Percentiles rank a stretch among this genome's conserved stretches.
phyloP scores from a whole-genome alignment of 2,797 vertebrate genomes.

The Falco berigora region DNA sequence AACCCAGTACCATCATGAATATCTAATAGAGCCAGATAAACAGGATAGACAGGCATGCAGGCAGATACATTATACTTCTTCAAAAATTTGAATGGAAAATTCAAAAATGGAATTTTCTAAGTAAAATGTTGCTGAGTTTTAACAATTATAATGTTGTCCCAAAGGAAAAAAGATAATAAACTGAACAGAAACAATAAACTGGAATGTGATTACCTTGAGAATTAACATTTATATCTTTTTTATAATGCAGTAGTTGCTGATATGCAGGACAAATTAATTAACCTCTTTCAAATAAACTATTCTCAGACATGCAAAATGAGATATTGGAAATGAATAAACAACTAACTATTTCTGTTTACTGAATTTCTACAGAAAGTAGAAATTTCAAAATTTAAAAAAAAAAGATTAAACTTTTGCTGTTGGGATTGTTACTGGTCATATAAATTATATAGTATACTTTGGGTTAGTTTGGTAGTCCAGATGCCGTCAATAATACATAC shows the following conservation, averaged over 20 bases:
- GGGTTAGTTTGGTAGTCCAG: neutral
- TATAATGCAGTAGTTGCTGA: neutral
- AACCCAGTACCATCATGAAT: neutral
- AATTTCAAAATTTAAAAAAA: neutral
- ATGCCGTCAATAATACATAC: neutral
- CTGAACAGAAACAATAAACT: neutral
- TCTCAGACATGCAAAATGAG: neutral
- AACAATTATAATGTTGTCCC: neutral
- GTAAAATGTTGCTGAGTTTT: neutral
- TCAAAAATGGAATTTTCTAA: neutral
- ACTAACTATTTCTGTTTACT: neutral
- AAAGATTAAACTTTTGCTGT: neutral
- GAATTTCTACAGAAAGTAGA: neutral
- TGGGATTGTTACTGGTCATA: neutral
- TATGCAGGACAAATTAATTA: neutral
- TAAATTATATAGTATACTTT: neutral
- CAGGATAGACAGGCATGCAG: neutral
- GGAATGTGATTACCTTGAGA: neutral
- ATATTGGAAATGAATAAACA: neutral
- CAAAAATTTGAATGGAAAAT: neutral
- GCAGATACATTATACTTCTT: neutral
- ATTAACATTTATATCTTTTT: neutral
- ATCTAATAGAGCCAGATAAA: neutral
- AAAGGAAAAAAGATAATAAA: neutral
- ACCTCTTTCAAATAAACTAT: neutral